Conservation (phyloP, 2,797 vertebrate genomes). For the Knipowitschia caucasica region DNA sequence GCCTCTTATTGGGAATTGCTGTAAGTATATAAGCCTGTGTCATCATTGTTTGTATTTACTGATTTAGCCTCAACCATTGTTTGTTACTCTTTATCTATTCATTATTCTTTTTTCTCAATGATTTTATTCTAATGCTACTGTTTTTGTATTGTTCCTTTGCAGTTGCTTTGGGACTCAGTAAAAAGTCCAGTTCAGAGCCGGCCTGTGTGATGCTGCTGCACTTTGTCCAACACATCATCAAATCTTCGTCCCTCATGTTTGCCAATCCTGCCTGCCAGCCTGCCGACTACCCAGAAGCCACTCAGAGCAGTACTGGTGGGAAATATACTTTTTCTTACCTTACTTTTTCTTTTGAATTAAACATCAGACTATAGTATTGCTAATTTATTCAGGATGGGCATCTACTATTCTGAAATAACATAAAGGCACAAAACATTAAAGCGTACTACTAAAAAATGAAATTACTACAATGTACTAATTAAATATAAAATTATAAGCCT, state of each 20-base stretch:
- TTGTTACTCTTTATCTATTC: neutral
- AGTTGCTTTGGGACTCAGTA: slow-evolving; percentile 91
- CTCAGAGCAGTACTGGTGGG: slow-evolving; percentile 81
- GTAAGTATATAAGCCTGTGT: too few relatives aligned
- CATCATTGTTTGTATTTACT: too few relatives aligned
- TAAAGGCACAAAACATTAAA: too few relatives aligned
- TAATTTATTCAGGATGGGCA: too few relatives aligned
- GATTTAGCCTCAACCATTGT: too few relatives aligned
- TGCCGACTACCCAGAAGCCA: slow-evolving; percentile 74
- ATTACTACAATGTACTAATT: too few relatives aligned
- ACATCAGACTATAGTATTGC: too few relatives aligned
- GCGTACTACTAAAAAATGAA: too few relatives aligned
- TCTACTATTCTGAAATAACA: too few relatives aligned
- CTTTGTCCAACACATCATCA: slow-evolving; percentile 96
- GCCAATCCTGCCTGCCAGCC: slow-evolving; percentile 81
- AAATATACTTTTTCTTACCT: neutral
- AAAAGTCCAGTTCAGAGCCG: slow-evolving; percentile 89
- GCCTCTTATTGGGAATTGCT: too few relatives aligned
- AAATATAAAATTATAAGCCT: too few relatives aligned
- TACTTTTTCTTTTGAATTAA: neutral
- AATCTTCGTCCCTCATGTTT: slow-evolving; percentile 95
- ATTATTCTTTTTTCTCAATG: too few relatives aligned
- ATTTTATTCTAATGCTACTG: neutral
- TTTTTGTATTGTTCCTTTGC: slow-evolving; percentile 22
- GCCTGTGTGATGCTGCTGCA: slow-evolving; percentile 96